Conservation (phyloP, 2,113 vertebrate species). For the Cebus imitator region DNA sequence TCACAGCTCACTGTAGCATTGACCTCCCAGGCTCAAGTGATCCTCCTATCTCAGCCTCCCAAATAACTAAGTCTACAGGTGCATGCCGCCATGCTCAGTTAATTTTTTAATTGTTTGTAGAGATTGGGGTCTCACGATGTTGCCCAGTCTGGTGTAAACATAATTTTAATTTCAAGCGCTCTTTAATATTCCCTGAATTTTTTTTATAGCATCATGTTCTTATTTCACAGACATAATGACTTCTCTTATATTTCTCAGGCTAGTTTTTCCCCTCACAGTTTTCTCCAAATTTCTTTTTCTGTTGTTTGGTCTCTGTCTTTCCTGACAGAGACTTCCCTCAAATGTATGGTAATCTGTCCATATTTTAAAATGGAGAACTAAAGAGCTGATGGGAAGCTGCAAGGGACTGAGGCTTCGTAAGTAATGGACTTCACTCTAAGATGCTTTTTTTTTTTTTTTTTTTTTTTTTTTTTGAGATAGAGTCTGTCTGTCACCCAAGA, state of each 20-base stretch:
- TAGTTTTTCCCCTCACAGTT: neutral
- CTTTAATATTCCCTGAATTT: neutral
- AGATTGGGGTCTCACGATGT: too few species aligned
- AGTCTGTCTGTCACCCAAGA: too few species aligned
- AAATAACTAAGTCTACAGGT: too few species aligned
- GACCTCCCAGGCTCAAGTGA: too few species aligned
- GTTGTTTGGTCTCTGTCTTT: neutral
- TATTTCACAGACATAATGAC: neutral
- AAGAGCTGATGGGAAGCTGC: neutral
- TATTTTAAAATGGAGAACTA: neutral
- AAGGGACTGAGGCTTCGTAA: neutral
- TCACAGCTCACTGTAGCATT: too few species aligned
- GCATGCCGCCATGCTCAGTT: too few species aligned
- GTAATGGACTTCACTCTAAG: neutral
- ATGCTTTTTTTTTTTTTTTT: neutral
- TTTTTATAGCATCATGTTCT: neutral
- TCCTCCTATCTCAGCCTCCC: too few species aligned
- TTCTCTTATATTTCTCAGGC: neutral
- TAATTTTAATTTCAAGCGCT: neutral
- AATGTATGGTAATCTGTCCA: neutral
- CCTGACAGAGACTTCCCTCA: neutral
- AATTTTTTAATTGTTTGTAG: too few species aligned
- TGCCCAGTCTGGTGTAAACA: neutral
- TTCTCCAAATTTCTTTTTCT: neutral
- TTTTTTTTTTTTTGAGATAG: too few species aligned